Evolutionary conservation across 2,797 vertebrate genomes (phyloP).

Genomic region (Liasis olivaceus): DNA sequence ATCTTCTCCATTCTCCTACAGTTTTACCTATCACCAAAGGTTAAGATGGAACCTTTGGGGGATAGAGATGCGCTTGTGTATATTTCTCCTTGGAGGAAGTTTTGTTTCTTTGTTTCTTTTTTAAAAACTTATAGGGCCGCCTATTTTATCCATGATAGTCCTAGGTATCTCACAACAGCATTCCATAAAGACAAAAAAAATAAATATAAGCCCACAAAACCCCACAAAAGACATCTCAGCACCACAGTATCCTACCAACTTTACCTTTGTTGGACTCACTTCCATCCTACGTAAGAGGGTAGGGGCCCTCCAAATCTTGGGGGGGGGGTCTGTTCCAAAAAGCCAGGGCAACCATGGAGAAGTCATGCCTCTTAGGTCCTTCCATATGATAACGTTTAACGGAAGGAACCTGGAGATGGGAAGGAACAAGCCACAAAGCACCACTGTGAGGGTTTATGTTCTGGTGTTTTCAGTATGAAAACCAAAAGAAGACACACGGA

Average conservation of each 20-base stretch:
- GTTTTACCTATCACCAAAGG: not conserved
- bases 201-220: not conserved
- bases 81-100: not conserved
- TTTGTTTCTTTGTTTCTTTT: too few species aligned
- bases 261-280: not conserved
- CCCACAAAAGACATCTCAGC: not conserved
- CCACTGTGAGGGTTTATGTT: not conserved
- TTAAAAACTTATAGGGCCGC: too few species aligned
- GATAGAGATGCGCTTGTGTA: too few species aligned
- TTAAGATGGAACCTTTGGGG: not conserved
- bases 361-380: not conserved
- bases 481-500: slow-evolving; percentile 65
- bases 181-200: too few species aligned
- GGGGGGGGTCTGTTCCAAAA: not conserved
- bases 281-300: not conserved
- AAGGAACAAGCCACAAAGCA: not conserved
- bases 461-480: slow-evolving; percentile 68
- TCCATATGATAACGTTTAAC: not conserved
- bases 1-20: not conserved
- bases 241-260: not conserved
- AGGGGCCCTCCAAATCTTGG: not conserved
- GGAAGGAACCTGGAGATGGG: not conserved
- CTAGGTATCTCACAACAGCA: too few species aligned
- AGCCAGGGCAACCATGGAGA: not conserved
- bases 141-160: too few species aligned